Percentiles rank a stretch among this genome's conserved stretches.
Evolutionary conservation across 64 coral and sea anemone genomes (phyloP).

Genomic region (Stylophora pistillata): DNA sequence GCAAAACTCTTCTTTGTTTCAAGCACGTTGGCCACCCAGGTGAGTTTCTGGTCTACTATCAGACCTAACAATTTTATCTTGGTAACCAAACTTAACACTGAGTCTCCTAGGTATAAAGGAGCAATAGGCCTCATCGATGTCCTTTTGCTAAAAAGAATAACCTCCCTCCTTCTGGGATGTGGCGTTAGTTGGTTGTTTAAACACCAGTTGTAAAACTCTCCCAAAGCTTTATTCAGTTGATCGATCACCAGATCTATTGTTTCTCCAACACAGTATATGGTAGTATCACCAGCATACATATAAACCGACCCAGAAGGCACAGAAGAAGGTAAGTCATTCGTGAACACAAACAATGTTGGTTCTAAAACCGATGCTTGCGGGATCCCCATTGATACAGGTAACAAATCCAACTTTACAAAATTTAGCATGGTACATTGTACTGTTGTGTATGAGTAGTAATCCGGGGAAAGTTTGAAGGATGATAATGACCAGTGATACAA

Average conservation of each 20-base stretch:
- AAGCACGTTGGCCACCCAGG: no score
- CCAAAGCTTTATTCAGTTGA: not conserved
- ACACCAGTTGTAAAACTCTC: not conserved
- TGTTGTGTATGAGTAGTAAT: no score
- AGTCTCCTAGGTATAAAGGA: not conserved
- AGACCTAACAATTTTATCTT: constrained; percentile 34
- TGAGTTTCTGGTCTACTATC: constrained; percentile 23
- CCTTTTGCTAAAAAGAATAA: not conserved
- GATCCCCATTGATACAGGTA: not conserved
- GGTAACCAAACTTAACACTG: not conserved
- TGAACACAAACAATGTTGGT: constrained; percentile 43
- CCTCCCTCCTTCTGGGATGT: no score
- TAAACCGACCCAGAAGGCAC: not conserved
- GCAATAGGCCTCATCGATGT: not conserved
- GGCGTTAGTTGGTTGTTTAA: not conserved
- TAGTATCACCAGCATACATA: constrained; percentile 24
- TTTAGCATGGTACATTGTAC: not conserved
- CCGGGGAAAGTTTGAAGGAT: no score
- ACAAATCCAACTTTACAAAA: not conserved
- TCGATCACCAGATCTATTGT: not conserved
- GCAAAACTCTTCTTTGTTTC: no score
- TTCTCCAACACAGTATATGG: not conserved
- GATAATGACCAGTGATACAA: no score
- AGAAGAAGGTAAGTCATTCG: constrained; percentile 45
- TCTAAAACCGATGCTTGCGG: constrained; percentile 36